Conservation (phyloP, 2,113 vertebrate genomes). For the Pangasianodon hypophthalmus region DNA sequence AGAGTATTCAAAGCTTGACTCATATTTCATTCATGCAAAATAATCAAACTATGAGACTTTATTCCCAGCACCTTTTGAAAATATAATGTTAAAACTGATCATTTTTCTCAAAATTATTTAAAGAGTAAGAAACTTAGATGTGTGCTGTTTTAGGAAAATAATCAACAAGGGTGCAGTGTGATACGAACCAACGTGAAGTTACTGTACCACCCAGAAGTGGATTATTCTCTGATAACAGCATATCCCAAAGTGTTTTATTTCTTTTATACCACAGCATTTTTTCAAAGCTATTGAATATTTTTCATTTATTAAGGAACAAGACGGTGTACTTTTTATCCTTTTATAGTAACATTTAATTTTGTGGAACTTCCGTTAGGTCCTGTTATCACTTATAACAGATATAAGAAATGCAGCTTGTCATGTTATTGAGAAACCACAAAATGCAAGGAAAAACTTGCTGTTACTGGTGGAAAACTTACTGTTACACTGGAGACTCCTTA, state of each 20-base stretch:
- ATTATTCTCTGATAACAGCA: background rate
- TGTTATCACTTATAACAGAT: background rate
- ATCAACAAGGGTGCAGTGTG: background rate
- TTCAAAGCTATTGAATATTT: background rate
- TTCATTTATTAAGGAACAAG: background rate
- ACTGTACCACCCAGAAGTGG: background rate
- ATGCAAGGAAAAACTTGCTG: no score
- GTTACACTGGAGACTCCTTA: background rate
- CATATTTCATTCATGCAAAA: background rate
- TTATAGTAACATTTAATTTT: background rate
- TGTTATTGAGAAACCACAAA: no score
- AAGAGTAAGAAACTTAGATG: background rate
- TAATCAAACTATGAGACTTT: background rate
- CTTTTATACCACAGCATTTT: background rate
- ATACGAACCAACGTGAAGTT: background rate
- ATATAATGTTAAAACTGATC: background rate
- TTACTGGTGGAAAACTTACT: no score
- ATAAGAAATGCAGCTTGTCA: background rate
- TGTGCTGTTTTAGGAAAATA: background rate
- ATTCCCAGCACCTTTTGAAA: background rate
- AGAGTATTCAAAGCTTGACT: background rate
- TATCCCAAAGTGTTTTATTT: background rate
- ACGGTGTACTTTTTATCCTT: background rate
- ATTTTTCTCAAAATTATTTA: background rate
- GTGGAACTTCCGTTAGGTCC: background rate